phyloP scores from a whole-genome alignment of 2,888 invertebrate species.

The Pomacea canaliculata region DNA sequence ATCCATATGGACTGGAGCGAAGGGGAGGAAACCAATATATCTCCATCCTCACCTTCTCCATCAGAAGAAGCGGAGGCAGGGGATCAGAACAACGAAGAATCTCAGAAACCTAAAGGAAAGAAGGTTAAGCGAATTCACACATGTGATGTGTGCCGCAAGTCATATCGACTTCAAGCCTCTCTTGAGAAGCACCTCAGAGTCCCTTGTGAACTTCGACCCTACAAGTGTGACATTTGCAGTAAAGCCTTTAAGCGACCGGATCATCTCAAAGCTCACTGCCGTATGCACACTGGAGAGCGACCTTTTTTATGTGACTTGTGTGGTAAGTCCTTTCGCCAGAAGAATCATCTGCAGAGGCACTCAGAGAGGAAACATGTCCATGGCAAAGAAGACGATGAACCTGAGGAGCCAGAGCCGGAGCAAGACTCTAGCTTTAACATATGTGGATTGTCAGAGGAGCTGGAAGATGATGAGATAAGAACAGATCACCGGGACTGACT shows the following conservation, averaged over 20 bases:
- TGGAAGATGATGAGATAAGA: constrained; percentile 24
- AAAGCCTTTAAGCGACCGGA: constrained; percentile 25
- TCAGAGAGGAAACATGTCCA: constrained; percentile 22
- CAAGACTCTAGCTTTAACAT: constrained; percentile 18
- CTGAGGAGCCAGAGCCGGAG: constrained; percentile 19
- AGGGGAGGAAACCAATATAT: constrained; percentile 2
- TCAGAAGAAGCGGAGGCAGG: neutral
- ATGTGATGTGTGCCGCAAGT: constrained; percentile 18
- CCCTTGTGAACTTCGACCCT: constrained; percentile 24
- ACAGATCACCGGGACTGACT: constrained; percentile 25
- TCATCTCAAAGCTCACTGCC: constrained; percentile 22
- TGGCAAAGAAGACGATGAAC: constrained; percentile 14
- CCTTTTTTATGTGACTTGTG: constrained; percentile 20
- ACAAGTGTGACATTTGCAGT: constrained; percentile 26
- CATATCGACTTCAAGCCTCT: constrained; percentile 18
- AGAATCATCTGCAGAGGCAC: constrained; percentile 23
- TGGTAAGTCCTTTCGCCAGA: constrained; percentile 25
- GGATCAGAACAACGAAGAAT: neutral
- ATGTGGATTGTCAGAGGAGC: constrained; percentile 22
- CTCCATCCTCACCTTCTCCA: neutral
- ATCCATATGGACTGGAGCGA: constrained; percentile 5
- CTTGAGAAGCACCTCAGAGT: constrained; percentile 20
- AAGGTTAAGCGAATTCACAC: constrained; percentile 14
- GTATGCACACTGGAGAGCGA: constrained; percentile 25
- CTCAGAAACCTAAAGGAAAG: constrained; percentile 2